These are phyloP conservation scores for Maniola hyperantus DNA, from an alignment of 2,888 invertebrate species.

Conservation along the genomic window DNA sequence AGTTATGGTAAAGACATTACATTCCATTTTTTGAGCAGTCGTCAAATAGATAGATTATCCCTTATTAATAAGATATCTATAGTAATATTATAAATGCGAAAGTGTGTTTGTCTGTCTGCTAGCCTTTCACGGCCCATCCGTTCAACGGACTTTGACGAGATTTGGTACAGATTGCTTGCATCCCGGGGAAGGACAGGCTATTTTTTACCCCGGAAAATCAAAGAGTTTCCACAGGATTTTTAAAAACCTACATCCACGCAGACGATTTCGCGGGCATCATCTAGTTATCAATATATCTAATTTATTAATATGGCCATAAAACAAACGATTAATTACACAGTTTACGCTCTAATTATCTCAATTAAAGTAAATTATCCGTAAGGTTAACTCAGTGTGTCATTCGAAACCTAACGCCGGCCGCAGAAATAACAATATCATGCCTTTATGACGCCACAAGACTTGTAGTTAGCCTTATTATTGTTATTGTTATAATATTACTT, in stretches of 20 bases:
- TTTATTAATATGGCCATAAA: conserved; percentile 21
- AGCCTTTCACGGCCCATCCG: too few species aligned
- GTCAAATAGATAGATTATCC: too few species aligned
- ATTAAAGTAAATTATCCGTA: conserved; percentile 37
- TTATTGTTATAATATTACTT: conserved; percentile 4
- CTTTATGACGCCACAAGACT: conserved; percentile 17
- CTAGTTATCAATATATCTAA: too few species aligned
- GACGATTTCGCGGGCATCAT: too few species aligned
- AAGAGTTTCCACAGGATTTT: too few species aligned
- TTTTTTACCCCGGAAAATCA: too few species aligned
- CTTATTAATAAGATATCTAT: not conserved
- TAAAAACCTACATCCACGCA: too few species aligned
- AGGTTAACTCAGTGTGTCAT: conserved; percentile 31
- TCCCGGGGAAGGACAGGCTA: too few species aligned
- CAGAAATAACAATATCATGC: conserved; percentile 23
- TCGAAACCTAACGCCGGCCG: conserved; percentile 30
- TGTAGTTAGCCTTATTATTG: conserved; percentile 13
- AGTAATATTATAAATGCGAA: not conserved
- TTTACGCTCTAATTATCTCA: conserved; percentile 35
- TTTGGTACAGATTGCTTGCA: too few species aligned
- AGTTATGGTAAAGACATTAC: too few species aligned
- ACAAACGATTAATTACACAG: conserved; percentile 32
- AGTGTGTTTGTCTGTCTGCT: not conserved
- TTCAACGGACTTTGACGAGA: too few species aligned
- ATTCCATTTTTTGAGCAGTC: too few species aligned